phyloP scores from a whole-genome alignment of 2,888 invertebrate genomes.

The Encarsia formosa region DNA sequence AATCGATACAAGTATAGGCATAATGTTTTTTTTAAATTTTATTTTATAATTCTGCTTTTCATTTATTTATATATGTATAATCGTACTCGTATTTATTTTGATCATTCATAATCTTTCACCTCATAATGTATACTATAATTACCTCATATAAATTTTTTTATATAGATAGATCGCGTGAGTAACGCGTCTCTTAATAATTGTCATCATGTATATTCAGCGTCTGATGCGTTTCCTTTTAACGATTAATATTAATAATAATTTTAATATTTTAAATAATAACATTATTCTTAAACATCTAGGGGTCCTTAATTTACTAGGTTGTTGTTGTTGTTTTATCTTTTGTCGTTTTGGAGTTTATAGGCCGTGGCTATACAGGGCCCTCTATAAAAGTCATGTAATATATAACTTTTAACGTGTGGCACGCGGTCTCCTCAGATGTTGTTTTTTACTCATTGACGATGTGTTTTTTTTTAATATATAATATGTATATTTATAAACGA shows the following conservation, averaged over 20 bases:
- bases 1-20: slow-evolving; percentile 19
- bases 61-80: slow-evolving; percentile 10
- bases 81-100: slow-evolving; percentile 9
- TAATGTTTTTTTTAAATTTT: slow-evolving; percentile 11
- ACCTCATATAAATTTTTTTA: slow-evolving; percentile 22
- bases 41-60: neutral
- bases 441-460: slow-evolving; percentile 25
- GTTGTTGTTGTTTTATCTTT: slow-evolving; percentile 6
- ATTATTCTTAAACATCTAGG: no score
- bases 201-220: no score
- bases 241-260: no score
- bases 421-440: slow-evolving; percentile 45
- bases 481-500: neutral
- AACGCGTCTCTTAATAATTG: no score
- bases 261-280: no score
- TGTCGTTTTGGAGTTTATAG: slow-evolving; percentile 35
- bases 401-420: slow-evolving; percentile 45
- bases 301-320: no score
- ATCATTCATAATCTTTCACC: no score
- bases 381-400: slow-evolving; percentile 38
- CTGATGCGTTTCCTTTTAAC: no score
- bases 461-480: slow-evolving; percentile 2
- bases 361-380: slow-evolving; percentile 52
- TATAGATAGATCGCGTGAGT: no score
- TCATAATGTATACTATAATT: no score